These are phyloP conservation scores for Helarctos malayanus DNA, from an alignment of 2,797 vertebrate genomes.

Conservation along the genomic window DNA sequence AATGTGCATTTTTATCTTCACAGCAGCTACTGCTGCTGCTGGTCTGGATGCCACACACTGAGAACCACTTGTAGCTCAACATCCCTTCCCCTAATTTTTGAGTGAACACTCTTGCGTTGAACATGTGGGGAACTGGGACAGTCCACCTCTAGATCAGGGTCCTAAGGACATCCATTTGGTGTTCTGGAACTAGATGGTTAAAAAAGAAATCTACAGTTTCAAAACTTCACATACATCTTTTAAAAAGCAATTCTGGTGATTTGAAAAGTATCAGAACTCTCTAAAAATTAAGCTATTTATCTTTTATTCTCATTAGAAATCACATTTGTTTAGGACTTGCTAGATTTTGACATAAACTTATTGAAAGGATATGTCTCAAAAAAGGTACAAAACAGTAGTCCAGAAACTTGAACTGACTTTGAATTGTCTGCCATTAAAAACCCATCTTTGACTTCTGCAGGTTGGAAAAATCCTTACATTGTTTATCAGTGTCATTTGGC, in stretches of 20 bases:
- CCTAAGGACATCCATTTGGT: neutral
- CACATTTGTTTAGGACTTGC: neutral
- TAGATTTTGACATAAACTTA: conserved; percentile 9
- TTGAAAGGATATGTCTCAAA: conserved; percentile 16
- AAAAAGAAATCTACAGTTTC: neutral
- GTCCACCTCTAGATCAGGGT: neutral
- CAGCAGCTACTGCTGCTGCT: neutral
- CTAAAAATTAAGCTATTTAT: conserved; percentile 4
- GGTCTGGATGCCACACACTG: neutral
- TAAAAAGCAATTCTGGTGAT: neutral
- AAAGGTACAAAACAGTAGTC: neutral
- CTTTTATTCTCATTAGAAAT: conserved; percentile 43
- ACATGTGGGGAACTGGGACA: neutral
- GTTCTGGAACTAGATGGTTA: neutral
- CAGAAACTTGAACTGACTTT: neutral
- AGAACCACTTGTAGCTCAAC: neutral
- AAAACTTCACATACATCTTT: conserved; percentile 23
- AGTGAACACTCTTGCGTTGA: neutral
- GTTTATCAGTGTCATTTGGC: conserved; percentile 7
- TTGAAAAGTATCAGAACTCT: conserved; percentile 24
- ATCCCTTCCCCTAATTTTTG: neutral
- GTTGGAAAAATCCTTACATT: conserved; percentile 25
- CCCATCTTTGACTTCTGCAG: neutral
- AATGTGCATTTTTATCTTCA: neutral
- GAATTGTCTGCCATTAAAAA: neutral